Evolutionary conservation across 2,113 vertebrate genomes (phyloP).

Genomic region (Paradoxurus hermaphroditus): DNA sequence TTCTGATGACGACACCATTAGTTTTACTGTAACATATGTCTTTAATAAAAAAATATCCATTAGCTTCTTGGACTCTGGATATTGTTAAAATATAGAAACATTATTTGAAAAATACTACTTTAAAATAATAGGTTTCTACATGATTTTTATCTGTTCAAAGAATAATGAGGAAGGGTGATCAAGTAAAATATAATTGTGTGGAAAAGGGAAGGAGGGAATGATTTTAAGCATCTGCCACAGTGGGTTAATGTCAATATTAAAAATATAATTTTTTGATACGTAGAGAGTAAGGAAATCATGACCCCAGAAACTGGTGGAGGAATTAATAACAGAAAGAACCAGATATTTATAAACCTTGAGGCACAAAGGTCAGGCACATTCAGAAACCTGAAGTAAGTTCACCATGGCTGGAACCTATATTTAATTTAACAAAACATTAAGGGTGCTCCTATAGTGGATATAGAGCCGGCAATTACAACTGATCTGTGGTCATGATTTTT

Average conservation of each 20-base stretch:
- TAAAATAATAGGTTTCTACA: not conserved
- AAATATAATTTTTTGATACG: not conserved
- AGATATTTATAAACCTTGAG: not conserved
- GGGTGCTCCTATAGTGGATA: not conserved
- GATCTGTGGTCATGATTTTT: not conserved
- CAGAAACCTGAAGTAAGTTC: not conserved
- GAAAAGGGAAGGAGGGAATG: not conserved
- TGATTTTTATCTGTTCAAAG: not conserved
- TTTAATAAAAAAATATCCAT: not conserved
- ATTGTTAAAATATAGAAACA: not conserved
- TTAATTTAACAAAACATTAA: not conserved
- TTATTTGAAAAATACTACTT: conserved; percentile 31
- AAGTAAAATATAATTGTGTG: not conserved
- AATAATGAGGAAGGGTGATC: not conserved
- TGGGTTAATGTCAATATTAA: not conserved
- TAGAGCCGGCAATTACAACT: not conserved
- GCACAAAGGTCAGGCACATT: not conserved
- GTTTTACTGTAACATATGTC: not conserved
- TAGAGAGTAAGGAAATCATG: not conserved
- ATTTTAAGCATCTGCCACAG: not conserved
- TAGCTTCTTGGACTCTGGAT: not conserved
- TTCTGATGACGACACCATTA: not conserved
- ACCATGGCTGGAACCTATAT: not conserved
- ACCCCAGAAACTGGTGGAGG: not conserved
- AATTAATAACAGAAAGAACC: not conserved